Base-by-base conservation (phyloP, 2,888 invertebrate genomes). In the Himalopsyche kuldschensis region DNA sequence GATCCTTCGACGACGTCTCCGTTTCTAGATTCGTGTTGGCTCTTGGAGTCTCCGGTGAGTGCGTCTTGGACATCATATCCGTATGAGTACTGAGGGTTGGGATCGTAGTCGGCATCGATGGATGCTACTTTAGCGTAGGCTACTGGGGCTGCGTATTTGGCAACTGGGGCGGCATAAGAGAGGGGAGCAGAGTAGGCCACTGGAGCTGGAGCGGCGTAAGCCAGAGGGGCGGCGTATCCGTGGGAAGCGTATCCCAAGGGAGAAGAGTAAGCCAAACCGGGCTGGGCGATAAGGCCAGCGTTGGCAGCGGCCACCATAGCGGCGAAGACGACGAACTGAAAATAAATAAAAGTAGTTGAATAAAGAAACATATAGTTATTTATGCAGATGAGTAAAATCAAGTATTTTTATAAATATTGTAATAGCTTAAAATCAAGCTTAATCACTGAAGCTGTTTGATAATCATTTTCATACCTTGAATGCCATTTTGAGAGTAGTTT, bases 1-100 rank as follows among this genome's bases (percentile, higher is more conserved):
- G 90, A 90, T 27, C 92, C 92, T 85, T 90, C 90, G n/a, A 92
- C 92, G 32, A 90, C 90, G 86, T 92, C 92, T 81, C 92, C 92
- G 81, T 90, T 90, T 84, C 92, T 91, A 77, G 88, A 89, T 88
- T 92, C 92, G 81, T 90, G 89, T 87, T 92, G 91, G 87, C 88
- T 89, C 87, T 92, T 92, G 55, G 87, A 90, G 88, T 92, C 92
- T 24, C 92, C 92, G 77, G 93, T 93, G 78, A 92, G 89, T 84
- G 90, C 89, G 86, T 93, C 93, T 87, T 93, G 92, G 17, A 93
- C 91, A 15, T 69, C 69, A 15, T 69, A 69, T 1, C 30, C 69
- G 30, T 69, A 69, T 15, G 69, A 69, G 30, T 69, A 69, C 10
- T 69, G 69, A 69, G 69, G 69, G 69, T 69, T 69, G 69, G 69